phyloP scores from a whole-genome alignment of 2,888 invertebrate species.

The Cryptus viduatorius region DNA sequence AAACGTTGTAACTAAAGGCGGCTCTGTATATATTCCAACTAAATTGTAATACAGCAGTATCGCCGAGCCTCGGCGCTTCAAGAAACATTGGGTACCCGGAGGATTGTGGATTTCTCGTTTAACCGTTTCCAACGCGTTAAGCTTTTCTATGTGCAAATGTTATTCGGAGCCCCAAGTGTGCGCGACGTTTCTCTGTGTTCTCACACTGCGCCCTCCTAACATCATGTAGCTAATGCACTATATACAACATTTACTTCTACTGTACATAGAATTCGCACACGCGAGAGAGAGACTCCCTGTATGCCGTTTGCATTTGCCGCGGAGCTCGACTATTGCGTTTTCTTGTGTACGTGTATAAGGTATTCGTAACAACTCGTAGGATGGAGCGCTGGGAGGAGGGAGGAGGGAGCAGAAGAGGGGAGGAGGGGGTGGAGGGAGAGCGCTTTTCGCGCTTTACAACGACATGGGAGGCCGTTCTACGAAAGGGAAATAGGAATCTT shows the following conservation, averaged over 20 bases:
- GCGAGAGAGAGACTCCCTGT: neutral
- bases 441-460: conserved; percentile 36
- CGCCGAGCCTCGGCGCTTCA: neutral
- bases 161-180: conserved; percentile 41
- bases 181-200: conserved; percentile 7
- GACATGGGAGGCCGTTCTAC: neutral
- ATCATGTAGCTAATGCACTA: neutral
- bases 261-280: neutral
- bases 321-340: conserved; percentile 17
- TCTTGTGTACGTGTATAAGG: conserved; percentile 11
- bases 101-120: conserved; percentile 48
- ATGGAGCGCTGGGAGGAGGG: too few species aligned
- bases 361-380: conserved; percentile 9
- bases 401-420: too few species aligned
- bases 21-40: conserved; percentile 4
- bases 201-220: neutral
- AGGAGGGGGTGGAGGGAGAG: too few species aligned
- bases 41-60: conserved; percentile 24
- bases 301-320: conserved; percentile 38
- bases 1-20: neutral
- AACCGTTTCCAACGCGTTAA: conserved; percentile 43
- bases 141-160: conserved; percentile 48
- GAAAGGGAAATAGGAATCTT: neutral
- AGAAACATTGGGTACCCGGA: conserved; percentile 7
- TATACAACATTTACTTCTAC: neutral